Conservation (phyloP, 1,140 invertebrate species). For the Aphelinus atriplicis region DNA sequence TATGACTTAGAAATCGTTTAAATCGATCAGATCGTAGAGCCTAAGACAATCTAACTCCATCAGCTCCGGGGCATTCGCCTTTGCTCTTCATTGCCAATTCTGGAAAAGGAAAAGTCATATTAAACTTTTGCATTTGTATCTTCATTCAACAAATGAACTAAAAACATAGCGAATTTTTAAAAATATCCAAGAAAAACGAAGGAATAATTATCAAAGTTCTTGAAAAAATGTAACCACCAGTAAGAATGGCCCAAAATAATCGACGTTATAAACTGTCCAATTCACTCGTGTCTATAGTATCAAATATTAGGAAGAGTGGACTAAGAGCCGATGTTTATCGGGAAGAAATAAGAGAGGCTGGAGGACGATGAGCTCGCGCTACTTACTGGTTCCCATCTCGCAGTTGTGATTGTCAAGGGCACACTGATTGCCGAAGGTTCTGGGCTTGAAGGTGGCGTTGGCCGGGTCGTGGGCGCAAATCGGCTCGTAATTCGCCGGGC, state of each 20-base stretch:
- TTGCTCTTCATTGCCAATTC: constrained; percentile 54
- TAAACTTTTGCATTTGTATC: too few species aligned
- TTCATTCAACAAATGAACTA: background rate
- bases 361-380: too few species aligned
- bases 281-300: too few species aligned
- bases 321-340: too few species aligned
- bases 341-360: too few species aligned
- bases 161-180: constrained; percentile 7
- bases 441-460: constrained; percentile 51
- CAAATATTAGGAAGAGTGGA: too few species aligned
- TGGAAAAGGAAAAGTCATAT: constrained; percentile 42
- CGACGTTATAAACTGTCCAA: too few species aligned
- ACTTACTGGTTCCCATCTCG: constrained; percentile 58
- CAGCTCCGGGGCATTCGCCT: constrained; percentile 57
- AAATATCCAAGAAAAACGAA: constrained; percentile 8
- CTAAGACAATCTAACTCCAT: constrained; percentile 46
- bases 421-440: constrained; percentile 55
- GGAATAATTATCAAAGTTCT: constrained; percentile 21
- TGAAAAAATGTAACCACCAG: background rate
- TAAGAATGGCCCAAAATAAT: too few species aligned
- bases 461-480: constrained; percentile 58
- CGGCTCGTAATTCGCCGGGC: constrained; percentile 50
- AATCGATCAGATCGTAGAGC: too few species aligned
- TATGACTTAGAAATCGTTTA: too few species aligned
- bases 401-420: constrained; percentile 57